Base-by-base conservation (phyloP, 2,888 invertebrate species). In the Hemicrepidius hirtus region DNA sequence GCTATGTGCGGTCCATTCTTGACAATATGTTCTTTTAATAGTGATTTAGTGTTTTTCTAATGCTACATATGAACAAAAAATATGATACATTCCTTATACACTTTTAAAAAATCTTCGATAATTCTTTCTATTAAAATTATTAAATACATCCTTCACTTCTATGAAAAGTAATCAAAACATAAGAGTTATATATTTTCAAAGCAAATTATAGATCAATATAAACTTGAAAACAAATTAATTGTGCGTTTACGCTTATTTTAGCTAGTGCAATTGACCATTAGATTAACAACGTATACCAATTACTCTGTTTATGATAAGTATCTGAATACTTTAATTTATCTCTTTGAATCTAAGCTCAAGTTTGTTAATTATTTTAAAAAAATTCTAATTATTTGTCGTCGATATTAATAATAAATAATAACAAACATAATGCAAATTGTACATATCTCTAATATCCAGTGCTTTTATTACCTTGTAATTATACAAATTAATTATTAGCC, bases 201-300 rank as follows among this genome's bases (percentile, higher is more conserved):
- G 16, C 28, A 53, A 53, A 28, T 53, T 12, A 24, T 18, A 24
- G 49, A 7, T 53, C 12, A 1, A 5, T 7, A 4, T 0, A 21
- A 53, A 32, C 53, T 13, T 3, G 21, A 53, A 28, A 53, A 53
- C 53, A 28, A 53, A 53, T 53, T 53, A 53, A 53, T 53, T 53
- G 24, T 53, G 28, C 53, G 53, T 53, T 53, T 53, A 53, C 53
- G 53, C 28, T 21, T 24, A 53, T 53, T 24, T 28, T 53, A 53
- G 32, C 53, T 53, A 12, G 53, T 53, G 53, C 53, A 53, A 53
- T 53, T 53, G 53, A 53, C 53, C 53, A 53, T 53, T 53, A 28
- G 53, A 53, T 53, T 53, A 53, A 53, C 53, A 21, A n/a, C 53
- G 53, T 28, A 53, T 10, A 16, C 53, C 53, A 53, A 53, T 53